Evolutionary conservation across 2,888 invertebrate genomes (phyloP).

Genomic region (Leuctra nigra): DNA sequence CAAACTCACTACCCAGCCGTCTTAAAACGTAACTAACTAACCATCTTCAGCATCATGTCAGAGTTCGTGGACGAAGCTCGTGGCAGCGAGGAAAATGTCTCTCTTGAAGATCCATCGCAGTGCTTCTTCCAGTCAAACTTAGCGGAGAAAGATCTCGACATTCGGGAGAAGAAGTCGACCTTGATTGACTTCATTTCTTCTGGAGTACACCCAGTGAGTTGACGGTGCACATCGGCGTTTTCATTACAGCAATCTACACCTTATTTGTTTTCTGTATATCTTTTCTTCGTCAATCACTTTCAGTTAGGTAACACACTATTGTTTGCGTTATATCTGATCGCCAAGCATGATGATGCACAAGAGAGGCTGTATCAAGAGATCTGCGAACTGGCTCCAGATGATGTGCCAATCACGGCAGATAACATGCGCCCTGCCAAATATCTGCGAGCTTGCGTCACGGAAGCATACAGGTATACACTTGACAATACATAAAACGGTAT

Average conservation of each 20-base stretch:
- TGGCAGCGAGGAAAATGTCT: conserved; percentile 49
- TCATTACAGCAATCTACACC: no score
- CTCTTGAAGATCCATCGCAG: conserved; percentile 50
- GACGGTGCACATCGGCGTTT: no score
- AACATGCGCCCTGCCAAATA: conserved; percentile 61
- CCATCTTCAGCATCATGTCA: conserved; percentile 64
- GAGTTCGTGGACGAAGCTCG: conserved; percentile 66
- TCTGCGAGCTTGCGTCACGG: conserved; percentile 69
- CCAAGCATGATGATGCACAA: conserved; percentile 59
- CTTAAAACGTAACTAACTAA: no score
- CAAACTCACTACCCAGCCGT: no score
- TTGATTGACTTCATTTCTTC: conserved; percentile 83
- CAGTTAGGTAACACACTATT: conserved; percentile 75
- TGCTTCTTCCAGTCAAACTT: conserved; percentile 72
- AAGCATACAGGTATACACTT: conserved; percentile 63
- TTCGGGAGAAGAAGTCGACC: conserved; percentile 75
- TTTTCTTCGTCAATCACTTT: no score
- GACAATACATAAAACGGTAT: no score
- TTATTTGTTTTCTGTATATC: no score
- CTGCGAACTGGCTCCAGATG: conserved; percentile 44
- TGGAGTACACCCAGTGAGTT: conserved; percentile 72
- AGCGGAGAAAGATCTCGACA: conserved; percentile 62
- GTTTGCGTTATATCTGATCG: conserved; percentile 68
- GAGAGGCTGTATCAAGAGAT: conserved; percentile 61
- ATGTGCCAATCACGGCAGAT: conserved; percentile 50